phyloP scores from a whole-genome alignment of 2,888 invertebrate genomes.

The Acanthosoma haemorrhoidale region DNA sequence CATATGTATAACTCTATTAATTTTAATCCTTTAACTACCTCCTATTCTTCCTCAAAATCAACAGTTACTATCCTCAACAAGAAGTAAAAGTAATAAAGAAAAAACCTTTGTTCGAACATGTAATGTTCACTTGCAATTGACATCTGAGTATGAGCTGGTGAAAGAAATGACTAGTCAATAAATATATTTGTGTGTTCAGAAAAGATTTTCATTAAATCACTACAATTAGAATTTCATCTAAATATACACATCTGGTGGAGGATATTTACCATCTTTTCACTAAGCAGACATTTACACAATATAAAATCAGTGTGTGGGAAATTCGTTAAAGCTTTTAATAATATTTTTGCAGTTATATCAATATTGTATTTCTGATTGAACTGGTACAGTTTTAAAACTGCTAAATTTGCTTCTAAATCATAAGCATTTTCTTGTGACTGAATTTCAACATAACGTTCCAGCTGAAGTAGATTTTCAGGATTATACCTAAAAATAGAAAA shows the following conservation, averaged over 20 bases:
- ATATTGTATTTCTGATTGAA: slow-evolving; percentile 82
- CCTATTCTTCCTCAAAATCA: too few relatives aligned
- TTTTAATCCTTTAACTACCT: too few relatives aligned
- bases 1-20: too few relatives aligned
- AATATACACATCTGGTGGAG: neutral
- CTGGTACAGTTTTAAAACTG: slow-evolving; percentile 93
- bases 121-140: too few relatives aligned
- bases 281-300: slow-evolving; percentile 91
- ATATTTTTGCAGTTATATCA: slow-evolving; percentile 79
- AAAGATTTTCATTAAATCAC: too few relatives aligned
- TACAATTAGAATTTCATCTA: too few relatives aligned
- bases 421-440: slow-evolving; percentile 91
- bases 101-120: too few relatives aligned
- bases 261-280: slow-evolving; percentile 60
- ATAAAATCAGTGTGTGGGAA: slow-evolving; percentile 97
- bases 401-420: slow-evolving; percentile 94
- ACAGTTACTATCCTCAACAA: too few relatives aligned
- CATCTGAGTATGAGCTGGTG: too few relatives aligned
- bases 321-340: slow-evolving; percentile 92
- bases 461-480: slow-evolving; percentile 83
- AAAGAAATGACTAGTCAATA: too few relatives aligned
- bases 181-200: too few relatives aligned
- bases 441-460: slow-evolving; percentile 88
- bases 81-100: too few relatives aligned
- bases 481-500: slow-evolving; percentile 88